These are phyloP conservation scores for Setophaga coronata DNA, from an alignment of 2,113 vertebrate species.

Conservation along the genomic window DNA sequence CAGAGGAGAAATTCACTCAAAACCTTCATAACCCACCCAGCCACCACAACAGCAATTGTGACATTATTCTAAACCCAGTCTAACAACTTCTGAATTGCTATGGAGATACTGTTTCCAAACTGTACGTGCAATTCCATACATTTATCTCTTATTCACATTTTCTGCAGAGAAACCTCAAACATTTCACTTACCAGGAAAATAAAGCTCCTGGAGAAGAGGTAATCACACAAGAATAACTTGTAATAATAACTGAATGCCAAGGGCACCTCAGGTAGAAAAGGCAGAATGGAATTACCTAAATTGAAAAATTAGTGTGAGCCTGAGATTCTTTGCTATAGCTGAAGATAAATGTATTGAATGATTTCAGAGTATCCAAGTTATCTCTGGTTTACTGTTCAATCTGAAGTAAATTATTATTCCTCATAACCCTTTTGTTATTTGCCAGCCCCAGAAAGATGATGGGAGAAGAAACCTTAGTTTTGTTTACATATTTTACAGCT, in stretches of 20 bases:
- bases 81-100: background rate
- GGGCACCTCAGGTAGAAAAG: background rate
- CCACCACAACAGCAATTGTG: background rate
- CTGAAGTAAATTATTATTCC: background rate
- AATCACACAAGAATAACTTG: background rate
- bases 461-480: background rate
- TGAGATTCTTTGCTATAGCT: background rate
- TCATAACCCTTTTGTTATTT: background rate
- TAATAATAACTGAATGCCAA: background rate
- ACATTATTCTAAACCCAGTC: background rate
- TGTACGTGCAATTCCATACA: background rate
- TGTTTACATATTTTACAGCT: background rate
- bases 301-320: background rate
- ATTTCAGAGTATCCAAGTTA: background rate
- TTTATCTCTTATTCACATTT: background rate
- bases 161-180: background rate
- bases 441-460: background rate
- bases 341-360: background rate
- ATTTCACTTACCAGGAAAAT: background rate
- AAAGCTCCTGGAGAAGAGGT: background rate
- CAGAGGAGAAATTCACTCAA: background rate
- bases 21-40: background rate
- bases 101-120: background rate
- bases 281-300: background rate
- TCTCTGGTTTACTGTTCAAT: background rate